Conservation (phyloP, 2,113 vertebrate species). For the Lontra canadensis region DNA sequence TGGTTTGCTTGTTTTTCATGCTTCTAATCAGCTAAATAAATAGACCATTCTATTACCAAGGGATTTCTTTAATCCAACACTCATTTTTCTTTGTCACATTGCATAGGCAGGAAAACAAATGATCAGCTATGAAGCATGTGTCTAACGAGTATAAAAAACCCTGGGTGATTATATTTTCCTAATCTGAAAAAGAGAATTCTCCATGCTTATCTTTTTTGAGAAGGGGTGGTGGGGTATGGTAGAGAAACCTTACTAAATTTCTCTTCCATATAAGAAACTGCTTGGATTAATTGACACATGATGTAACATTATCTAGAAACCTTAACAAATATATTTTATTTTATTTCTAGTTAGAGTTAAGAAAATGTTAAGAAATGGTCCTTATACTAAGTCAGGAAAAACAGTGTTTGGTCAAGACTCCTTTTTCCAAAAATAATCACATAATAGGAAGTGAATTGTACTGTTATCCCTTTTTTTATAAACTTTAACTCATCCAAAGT, state of each 20-base stretch:
- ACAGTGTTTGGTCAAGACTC: not conserved
- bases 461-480: not conserved
- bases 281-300: not conserved
- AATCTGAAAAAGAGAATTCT: not conserved
- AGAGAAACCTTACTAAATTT: not conserved
- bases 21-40: constrained; percentile 30
- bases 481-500: not conserved
- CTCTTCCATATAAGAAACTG: not conserved
- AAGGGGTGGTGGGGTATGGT: not conserved
- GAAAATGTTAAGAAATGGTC: not conserved
- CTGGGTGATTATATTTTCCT: not conserved
- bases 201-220: not conserved
- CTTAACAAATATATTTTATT: not conserved
- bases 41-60: not conserved
- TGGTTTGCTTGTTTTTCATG: not conserved
- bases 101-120: not conserved
- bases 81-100: constrained; percentile 51
- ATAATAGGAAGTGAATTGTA: not conserved
- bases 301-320: not conserved
- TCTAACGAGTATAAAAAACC: not conserved
- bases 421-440: not conserved
- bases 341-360: not conserved
- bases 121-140: not conserved
- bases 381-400: not conserved
- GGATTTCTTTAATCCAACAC: constrained; percentile 7